Percentiles rank a stretch among this genome's conserved stretches.
Conservation (phyloP, 53 echinoderm and acorn worm species). For the Paelopatides confundens region DNA sequence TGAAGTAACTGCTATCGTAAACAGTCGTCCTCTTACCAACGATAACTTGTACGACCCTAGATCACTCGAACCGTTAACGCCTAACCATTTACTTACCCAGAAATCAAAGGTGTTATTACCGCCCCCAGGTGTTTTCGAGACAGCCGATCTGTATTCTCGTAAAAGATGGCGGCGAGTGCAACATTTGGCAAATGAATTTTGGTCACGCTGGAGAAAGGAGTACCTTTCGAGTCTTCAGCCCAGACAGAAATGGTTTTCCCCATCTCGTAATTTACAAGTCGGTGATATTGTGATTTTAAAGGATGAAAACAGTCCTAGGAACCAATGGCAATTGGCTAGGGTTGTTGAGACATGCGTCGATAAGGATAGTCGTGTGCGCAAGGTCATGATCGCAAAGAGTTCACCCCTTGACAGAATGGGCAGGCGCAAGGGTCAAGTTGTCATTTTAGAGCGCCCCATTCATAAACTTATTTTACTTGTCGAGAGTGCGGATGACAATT, state of each 20-base stretch:
- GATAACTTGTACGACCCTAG: not conserved
- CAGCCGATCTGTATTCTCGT: not conserved
- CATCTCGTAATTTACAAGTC: not conserved
- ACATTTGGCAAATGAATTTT: not conserved
- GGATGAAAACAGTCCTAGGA: not conserved
- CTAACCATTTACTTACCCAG: not conserved
- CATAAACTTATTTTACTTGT: constrained; percentile 21
- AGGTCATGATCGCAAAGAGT: constrained; percentile 1
- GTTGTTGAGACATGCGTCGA: not conserved
- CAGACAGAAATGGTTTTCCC: not conserved
- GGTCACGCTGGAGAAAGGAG: constrained; percentile 17
- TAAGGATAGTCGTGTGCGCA: constrained; percentile 4
- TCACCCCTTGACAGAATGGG: not conserved
- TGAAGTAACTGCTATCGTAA: no score
- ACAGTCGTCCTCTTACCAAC: no score
- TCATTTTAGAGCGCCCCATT: constrained; percentile 7
- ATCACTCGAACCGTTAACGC: not conserved
- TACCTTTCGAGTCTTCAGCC: not conserved
- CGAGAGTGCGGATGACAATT: not conserved
- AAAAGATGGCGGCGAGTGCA: not conserved
- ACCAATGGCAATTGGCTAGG: constrained; percentile 11
- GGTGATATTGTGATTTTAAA: constrained; percentile 10
- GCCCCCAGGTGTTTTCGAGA: not conserved
- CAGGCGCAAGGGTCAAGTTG: not conserved
- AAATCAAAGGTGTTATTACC: not conserved